A percentile compares a stretch with the other conserved stretches of the same genome.
Conservation (phyloP, 2,797 vertebrate species). For the Loris lydekkerianus region DNA sequence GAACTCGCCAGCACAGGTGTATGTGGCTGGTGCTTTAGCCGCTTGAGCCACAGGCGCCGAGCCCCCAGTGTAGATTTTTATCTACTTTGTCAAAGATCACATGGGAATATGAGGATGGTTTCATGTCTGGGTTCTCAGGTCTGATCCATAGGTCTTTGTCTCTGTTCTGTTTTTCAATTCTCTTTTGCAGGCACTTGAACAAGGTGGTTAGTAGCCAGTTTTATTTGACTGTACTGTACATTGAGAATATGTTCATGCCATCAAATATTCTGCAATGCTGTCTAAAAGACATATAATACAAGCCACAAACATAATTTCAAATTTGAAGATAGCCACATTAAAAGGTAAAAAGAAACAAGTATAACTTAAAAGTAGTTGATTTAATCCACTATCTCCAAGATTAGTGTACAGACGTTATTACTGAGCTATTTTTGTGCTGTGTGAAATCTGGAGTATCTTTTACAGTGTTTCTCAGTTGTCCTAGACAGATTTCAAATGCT, state of each 20-base stretch:
- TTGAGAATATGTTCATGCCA: conserved; percentile 1
- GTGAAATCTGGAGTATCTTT: background rate
- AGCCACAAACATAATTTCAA: background rate
- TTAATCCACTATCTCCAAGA: conserved; percentile 30
- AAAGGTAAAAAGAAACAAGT: conserved; percentile 42
- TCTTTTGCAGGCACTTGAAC: conserved; percentile 33
- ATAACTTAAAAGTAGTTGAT: conserved; percentile 21
- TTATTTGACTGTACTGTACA: background rate
- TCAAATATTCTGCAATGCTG: background rate
- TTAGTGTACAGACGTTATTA: background rate
- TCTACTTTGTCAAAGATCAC: too few species aligned
- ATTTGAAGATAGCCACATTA: conserved; percentile 48
- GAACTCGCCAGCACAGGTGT: too few species aligned
- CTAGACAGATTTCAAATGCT: background rate
- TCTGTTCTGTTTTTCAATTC: conserved; percentile 43
- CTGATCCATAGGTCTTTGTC: too few species aligned
- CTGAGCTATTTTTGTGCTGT: background rate
- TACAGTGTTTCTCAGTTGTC: background rate
- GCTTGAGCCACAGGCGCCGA: too few species aligned
- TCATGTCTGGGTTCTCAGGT: too few species aligned
- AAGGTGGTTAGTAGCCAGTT: background rate
- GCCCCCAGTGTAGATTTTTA: too few species aligned
- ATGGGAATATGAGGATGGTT: too few species aligned
- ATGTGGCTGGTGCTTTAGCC: too few species aligned
- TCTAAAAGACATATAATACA: background rate